Evolutionary conservation across 2,113 vertebrate genomes (phyloP).

Genomic region (Oryctolagus cuniculus): mOryCun1.1 NC_091432.1:201271501-201272000

Average conservation of each 20-base stretch:
- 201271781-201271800: constrained; percentile 79
- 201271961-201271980: too few species aligned
- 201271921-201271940: not conserved
- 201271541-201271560: not conserved
- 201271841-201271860: constrained; percentile 78
- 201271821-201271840: constrained; percentile 83
- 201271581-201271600: not conserved
- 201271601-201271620: not conserved
- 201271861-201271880: constrained; percentile 26
- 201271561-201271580: not conserved
- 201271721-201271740: constrained; percentile 75
- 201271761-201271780: constrained; percentile 74
- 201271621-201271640: constrained; percentile 33
- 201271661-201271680: constrained; percentile 91
- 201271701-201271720: constrained; percentile 72
- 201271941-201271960: too few species aligned
- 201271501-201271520: not conserved
- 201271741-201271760: constrained; percentile 73
- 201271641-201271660: constrained; percentile 92
- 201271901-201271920: constrained; percentile 9
- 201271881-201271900: not conserved
- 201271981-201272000: too few species aligned
- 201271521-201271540: not conserved
- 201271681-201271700: constrained; percentile 77
- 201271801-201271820: constrained; percentile 75